Evolutionary conservation across 92 coral and sea anemone species (phyloP), one percentile per base, ranked within the genome.

Genomic region (Pocillopora grandis): DNA sequence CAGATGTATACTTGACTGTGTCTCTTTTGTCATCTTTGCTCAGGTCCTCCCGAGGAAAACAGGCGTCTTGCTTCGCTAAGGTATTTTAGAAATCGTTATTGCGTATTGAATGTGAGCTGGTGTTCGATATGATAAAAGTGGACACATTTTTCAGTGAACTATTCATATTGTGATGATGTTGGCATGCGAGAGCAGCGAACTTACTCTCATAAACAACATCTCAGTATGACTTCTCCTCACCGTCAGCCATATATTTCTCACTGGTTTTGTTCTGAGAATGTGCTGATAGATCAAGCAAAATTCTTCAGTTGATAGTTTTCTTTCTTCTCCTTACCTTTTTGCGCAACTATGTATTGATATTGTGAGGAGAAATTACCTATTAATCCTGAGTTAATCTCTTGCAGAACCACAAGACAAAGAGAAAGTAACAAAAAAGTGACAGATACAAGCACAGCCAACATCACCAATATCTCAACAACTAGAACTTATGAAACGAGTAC

Each of bases 1-100:
- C 31, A 27, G 31, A 12, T 42, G 31, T 52, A 21, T 52, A 21
- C n/a, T 6, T 73, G 72, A 78, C 55, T 55, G 62, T 15, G 64
- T 65, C 0, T 56, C 49, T 23, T 58, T 42, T 42, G 52, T 42
- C 5, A 35, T 81, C 6, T 60, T 55, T 27, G 35, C 36, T 19
- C 37, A 83, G 86, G 86, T 36, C 86, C 80, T 27, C 80, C 79
- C 15, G 86, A 83, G 17, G 86, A 83, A 63, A 83, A 83, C 80
- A 74, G 80, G 60, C 86, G 86, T 17, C 86, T 83, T 49, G 72
- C 86, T 52, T 73, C 86, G 17, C 55, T 83, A 23, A 83, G 86
- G 86, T 83, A 74, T 61, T 21, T 9, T 11, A 1, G 20, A 23
- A 60, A 2, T 27, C 2, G 12, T 18, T 17, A 11, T 52, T 52